Base-by-base conservation (phyloP, 35 echinoderm and acorn worm species). In the Apostichopus parvimensis region DNA sequence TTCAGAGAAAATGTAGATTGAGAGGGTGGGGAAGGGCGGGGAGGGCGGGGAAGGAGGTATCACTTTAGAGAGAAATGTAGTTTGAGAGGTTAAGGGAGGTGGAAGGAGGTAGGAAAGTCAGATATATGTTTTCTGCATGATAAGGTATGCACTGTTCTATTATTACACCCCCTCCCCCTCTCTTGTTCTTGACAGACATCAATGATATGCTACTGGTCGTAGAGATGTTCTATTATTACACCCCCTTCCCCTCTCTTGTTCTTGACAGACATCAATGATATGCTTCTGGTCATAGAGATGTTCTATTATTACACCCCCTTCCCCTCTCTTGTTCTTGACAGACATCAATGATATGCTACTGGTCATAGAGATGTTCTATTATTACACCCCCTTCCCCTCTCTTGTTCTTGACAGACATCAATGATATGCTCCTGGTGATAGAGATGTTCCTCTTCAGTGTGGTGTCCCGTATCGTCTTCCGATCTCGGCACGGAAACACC, bases 301-400 rank as follows among this genome's bases (percentile, higher is more conserved):
- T 92, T 99, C 24, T n/a, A n/a, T n/a, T n/a, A 60, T 34, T 1
- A 34, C 28, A 34, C 28, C 28, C 28, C 58, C 15, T 73, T 6
- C 14, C 71, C 72, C 1, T 87, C 86, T 57, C 73, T 9, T 92
- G 73, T 56, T 70, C 72, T 2, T 34, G 28, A 87, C 97, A 99
- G 97, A 99, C 64, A 93, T 96, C 72, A 91, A 94, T 62, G 94
- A 99, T 68, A 92, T 96, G 85, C 13, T 99, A 77, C 90, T 94
- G 13, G 87, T 99, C 17, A 84, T 90, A 17, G 97, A 99, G 78
- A 96, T 60, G 58, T 9, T 9, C 58, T 60, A 60, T 60, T 60
- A 60, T 34, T 1, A 34, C 28, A 34, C 28, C 28, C 28, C 58
- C 15, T 73, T 6, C 14, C 71, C 72, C 1, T 87, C 86, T 57